Evolutionary conservation across 2,888 invertebrate species (phyloP).

Genomic region (Neria commutata): DNA sequence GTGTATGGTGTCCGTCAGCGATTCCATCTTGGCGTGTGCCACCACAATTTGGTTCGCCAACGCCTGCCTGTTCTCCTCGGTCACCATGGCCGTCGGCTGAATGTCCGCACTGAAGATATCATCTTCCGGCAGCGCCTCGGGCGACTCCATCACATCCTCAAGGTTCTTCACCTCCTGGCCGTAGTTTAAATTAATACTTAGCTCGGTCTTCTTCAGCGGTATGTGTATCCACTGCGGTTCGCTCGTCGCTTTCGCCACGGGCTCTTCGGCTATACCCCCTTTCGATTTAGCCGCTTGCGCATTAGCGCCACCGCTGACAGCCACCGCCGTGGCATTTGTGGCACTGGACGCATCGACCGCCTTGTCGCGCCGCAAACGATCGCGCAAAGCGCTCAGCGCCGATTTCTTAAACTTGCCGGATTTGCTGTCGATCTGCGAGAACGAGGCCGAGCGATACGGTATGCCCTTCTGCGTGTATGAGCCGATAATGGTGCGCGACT

Average conservation of each 20-base stretch:
- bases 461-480: slow-evolving; percentile 71
- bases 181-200: slow-evolving; percentile 49
- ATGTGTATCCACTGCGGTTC: slow-evolving; percentile 52
- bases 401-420: slow-evolving; percentile 68
- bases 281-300: slow-evolving; percentile 35
- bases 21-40: slow-evolving; percentile 55
- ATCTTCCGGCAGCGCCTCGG: slow-evolving; percentile 55
- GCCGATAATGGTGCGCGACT: slow-evolving; percentile 68
- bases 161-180: slow-evolving; percentile 48
- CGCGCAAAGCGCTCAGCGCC: slow-evolving; percentile 55
- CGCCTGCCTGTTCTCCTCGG: slow-evolving; percentile 17
- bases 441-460: slow-evolving; percentile 84
- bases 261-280: slow-evolving; percentile 21
- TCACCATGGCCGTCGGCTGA: slow-evolving; percentile 28
- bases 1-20: slow-evolving; percentile 53
- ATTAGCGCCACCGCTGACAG: slow-evolving; percentile 42
- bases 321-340: slow-evolving; percentile 38
- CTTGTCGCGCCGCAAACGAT: slow-evolving; percentile 54
- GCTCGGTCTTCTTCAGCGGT: slow-evolving; percentile 48
- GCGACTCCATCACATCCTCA: slow-evolving; percentile 51
- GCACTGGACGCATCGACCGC: slow-evolving; percentile 48
- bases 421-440: slow-evolving; percentile 82
- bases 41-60: slow-evolving; percentile 45
- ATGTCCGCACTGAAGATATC: slow-evolving; percentile 49
- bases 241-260: slow-evolving; percentile 18